Percentiles rank a stretch among this genome's conserved stretches.
Evolutionary conservation across 2,888 invertebrate genomes (phyloP).

Genomic region (Philhelius pedissequus): DNA sequence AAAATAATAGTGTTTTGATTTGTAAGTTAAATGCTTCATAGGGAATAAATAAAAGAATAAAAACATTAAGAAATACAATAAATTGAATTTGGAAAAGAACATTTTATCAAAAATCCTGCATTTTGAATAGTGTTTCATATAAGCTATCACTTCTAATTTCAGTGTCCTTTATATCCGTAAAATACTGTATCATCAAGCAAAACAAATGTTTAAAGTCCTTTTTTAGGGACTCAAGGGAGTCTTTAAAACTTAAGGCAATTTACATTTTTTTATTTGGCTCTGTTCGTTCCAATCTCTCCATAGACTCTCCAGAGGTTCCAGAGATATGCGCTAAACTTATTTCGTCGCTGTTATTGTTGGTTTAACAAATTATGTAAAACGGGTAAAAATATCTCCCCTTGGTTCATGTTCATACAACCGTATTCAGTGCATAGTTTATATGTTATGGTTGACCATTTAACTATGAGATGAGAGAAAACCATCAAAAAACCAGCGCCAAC

Average conservation of each 20-base stretch:
- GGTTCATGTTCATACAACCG: background rate
- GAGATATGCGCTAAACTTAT: conserved; percentile 23
- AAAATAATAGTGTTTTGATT: too few relatives aligned
- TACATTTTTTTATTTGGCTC: background rate
- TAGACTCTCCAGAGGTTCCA: background rate
- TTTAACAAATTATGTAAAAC: conserved; percentile 59
- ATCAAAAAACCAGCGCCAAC: conserved; percentile 24
- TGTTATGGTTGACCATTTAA: conserved; percentile 52
- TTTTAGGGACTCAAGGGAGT: conserved; percentile 15
- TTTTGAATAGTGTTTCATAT: too few relatives aligned
- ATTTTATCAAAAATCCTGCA: too few relatives aligned
- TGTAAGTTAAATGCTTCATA: too few relatives aligned
- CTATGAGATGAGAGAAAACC: conserved; percentile 51
- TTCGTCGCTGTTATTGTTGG: conserved; percentile 30
- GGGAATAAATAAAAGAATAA: too few relatives aligned
- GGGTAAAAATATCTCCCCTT: conserved; percentile 31
- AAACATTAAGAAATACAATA: too few relatives aligned
- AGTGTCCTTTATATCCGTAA: too few relatives aligned
- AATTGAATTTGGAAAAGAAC: too few relatives aligned
- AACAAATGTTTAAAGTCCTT: background rate
- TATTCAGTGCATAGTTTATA: conserved; percentile 47
- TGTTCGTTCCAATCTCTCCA: background rate
- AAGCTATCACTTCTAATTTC: too few relatives aligned
- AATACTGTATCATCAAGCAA: conserved; percentile 10
- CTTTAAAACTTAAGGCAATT: conserved; percentile 44